A percentile compares a stretch with the other conserved stretches of the same genome.
Evolutionary conservation across 2,113 vertebrate genomes (phyloP).

Genomic region (Urocolius indicus): DNA sequence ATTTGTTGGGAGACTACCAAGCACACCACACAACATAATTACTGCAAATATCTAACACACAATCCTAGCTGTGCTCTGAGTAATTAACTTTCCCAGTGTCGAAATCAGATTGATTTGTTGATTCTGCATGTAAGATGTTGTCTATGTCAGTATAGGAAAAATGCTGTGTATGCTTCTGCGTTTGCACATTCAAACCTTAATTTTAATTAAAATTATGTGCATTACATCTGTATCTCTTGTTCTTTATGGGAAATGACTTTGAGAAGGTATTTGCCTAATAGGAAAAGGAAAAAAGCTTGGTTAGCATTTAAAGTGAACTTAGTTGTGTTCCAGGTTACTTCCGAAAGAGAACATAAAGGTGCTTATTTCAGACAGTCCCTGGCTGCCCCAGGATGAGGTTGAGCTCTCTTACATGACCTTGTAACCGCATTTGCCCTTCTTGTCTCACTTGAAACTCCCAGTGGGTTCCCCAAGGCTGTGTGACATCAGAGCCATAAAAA

Average conservation of each 20-base stretch:
- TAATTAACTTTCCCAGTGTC: constrained; percentile 23
- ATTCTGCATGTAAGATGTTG: constrained; percentile 12
- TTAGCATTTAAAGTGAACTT: neutral
- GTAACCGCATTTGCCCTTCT: neutral
- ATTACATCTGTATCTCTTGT: neutral
- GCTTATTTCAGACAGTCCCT: neutral
- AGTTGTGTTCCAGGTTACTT: neutral
- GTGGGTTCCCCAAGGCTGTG: neutral
- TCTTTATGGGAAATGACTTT: neutral
- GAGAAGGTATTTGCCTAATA: constrained; percentile 10
- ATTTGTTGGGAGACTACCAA: neutral
- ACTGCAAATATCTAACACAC: neutral
- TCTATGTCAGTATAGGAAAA: neutral
- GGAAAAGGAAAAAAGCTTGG: neutral
- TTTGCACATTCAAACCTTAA: constrained; percentile 6
- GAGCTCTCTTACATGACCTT: neutral
- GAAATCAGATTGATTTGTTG: constrained; percentile 55
- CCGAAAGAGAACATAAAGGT: accelerated
- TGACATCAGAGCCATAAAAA: neutral
- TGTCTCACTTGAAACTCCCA: neutral
- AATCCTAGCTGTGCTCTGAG: neutral
- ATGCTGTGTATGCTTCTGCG: neutral
- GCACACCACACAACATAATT: neutral
- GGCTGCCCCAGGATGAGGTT: neutral
- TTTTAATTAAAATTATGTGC: constrained; percentile 25